These are phyloP conservation scores for Dione vanillae DNA, from an alignment of 2,888 invertebrate species.

Conservation along the genomic window DNA sequence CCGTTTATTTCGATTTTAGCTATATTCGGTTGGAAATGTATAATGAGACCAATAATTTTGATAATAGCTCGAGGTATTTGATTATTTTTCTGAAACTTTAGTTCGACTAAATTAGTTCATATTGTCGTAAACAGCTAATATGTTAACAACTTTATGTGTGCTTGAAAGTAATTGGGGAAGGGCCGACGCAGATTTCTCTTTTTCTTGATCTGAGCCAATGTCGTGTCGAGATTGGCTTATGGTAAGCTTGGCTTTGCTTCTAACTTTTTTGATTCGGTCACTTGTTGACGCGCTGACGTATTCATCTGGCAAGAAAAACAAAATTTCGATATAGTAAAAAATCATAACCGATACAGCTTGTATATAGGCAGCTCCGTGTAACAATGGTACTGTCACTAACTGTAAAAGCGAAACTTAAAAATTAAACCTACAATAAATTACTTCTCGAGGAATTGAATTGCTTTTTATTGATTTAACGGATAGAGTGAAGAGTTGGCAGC, in stretches of 20 bases:
- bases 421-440: no score
- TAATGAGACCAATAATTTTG: slow-evolving; percentile 56
- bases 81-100: slow-evolving; percentile 57
- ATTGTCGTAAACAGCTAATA: slow-evolving; percentile 55
- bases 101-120: slow-evolving; percentile 53
- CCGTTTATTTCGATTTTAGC: slow-evolving; percentile 55
- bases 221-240: slow-evolving; percentile 41
- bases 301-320: slow-evolving; percentile 52
- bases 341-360: no score
- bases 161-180: slow-evolving; percentile 1
- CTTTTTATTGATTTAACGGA: no score
- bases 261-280: slow-evolving; percentile 51
- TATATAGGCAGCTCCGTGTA: no score
- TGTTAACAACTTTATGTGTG: slow-evolving; percentile 41
- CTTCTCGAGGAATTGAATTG: no score
- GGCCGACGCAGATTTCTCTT: slow-evolving; percentile 31
- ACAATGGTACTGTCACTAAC: no score
- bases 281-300: slow-evolving; percentile 48
- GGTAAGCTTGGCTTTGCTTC: slow-evolving; percentile 46
- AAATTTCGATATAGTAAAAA: neutral
- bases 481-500: no score
- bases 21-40: slow-evolving; percentile 55
- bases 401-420: no score
- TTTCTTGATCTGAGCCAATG: slow-evolving; percentile 42
- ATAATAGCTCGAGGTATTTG: slow-evolving; percentile 56